phyloP scores from a whole-genome alignment of 64 coral and sea anemone species.

The Porites australiensis region DNA sequence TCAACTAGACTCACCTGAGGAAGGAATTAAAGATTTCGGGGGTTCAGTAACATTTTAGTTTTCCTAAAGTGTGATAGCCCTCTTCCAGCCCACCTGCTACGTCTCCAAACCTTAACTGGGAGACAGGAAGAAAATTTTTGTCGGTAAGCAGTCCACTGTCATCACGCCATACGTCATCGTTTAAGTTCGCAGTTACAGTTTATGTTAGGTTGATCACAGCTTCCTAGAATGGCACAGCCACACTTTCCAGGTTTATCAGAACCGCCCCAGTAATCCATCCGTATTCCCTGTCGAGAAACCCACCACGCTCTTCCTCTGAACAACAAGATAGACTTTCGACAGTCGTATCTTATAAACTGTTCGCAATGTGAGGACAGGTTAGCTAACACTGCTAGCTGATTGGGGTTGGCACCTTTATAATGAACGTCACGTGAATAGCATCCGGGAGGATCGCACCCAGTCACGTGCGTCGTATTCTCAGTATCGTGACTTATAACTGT shows the following conservation, averaged over 20 bases:
- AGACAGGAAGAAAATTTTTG: neutral
- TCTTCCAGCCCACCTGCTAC: neutral
- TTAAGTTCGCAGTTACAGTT: constrained; percentile 1
- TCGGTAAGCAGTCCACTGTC: constrained; percentile 23
- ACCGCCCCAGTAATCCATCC: constrained; percentile 22
- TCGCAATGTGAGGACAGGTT: neutral
- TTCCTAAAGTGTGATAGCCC: constrained; percentile 29
- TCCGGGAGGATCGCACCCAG: neutral
- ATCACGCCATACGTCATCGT: constrained; percentile 2
- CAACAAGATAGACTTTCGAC: neutral
- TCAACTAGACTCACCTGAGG: no score
- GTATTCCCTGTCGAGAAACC: neutral
- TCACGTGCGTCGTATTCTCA: constrained; percentile 18
- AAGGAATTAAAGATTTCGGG: no score
- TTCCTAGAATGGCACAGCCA: neutral
- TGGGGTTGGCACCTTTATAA: neutral
- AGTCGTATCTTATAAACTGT: constrained; percentile 34
- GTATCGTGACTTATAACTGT: constrained; percentile 63
- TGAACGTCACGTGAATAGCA: neutral
- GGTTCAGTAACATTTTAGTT: constrained; percentile 10
- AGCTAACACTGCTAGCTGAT: neutral
- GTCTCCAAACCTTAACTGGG: constrained; percentile 37
- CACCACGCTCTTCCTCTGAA: neutral
- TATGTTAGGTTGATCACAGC: neutral
- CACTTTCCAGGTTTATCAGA: neutral